phyloP scores from a whole-genome alignment of 2,797 vertebrate species.

The Amphiprion clarkii region DNA sequence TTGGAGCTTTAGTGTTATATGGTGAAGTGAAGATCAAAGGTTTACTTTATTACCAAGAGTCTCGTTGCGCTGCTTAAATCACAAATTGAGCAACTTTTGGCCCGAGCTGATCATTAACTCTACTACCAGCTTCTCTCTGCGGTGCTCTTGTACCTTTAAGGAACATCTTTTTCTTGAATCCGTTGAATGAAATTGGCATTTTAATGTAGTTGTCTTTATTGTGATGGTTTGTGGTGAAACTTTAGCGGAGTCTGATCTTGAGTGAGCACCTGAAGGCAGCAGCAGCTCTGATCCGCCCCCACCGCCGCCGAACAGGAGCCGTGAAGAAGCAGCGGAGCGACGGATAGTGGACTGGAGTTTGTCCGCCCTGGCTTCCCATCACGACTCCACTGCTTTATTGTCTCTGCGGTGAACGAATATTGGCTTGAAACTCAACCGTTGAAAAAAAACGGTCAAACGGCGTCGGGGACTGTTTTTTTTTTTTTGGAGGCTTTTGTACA shows the following conservation, averaged over 20 bases:
- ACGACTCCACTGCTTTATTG: constrained; percentile 58
- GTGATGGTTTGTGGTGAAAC: neutral
- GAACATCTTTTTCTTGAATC: neutral
- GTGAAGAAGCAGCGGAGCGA: constrained; percentile 51
- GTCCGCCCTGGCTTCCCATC: constrained; percentile 74
- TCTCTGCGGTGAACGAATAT: constrained; percentile 57
- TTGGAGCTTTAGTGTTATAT: neutral
- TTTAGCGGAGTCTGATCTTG: neutral
- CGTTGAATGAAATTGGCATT: too few species aligned
- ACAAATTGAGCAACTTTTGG: constrained; percentile 1
- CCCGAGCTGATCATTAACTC: neutral
- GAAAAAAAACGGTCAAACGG: neutral
- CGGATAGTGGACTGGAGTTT: constrained; percentile 72
- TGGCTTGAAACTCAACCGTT: neutral
- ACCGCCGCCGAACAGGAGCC: constrained; percentile 51
- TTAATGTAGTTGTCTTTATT: too few species aligned
- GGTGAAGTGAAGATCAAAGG: too few species aligned
- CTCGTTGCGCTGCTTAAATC: neutral
- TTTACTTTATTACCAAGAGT: neutral
- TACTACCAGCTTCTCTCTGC: neutral
- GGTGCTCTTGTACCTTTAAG: neutral
- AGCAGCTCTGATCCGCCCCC: constrained; percentile 55
- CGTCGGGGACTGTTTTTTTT: constrained; percentile 15
- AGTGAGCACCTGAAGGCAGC: constrained; percentile 66
- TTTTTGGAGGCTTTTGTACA: neutral